phyloP scores from a whole-genome alignment of 2,797 vertebrate genomes.

The Staurois parvus region DNA sequence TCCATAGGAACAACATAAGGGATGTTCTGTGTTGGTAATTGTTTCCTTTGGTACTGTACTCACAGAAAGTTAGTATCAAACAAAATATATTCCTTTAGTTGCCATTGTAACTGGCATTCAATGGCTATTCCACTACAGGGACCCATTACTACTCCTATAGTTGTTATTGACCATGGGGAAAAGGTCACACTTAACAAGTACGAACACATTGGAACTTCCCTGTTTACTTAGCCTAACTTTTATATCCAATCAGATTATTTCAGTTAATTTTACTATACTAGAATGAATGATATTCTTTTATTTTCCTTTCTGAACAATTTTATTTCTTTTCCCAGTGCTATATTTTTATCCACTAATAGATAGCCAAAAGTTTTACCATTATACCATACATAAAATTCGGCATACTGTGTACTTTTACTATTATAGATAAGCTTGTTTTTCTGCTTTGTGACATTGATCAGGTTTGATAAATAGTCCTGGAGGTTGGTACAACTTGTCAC shows the following conservation, averaged over 20 bases:
- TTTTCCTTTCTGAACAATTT: not conserved
- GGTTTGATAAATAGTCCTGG: slow-evolving; percentile 30
- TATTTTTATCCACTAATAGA: not conserved
- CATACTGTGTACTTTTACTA: not conserved
- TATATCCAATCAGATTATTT: not conserved
- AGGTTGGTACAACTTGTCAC: slow-evolving; percentile 23
- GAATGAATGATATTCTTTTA: not conserved
- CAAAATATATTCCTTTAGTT: not conserved
- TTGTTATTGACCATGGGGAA: too few species aligned
- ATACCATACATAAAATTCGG: slow-evolving; percentile 1
- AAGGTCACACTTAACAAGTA: too few species aligned
- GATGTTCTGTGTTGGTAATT: not conserved
- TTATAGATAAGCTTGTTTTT: slow-evolving; percentile 20
- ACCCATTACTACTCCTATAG: not conserved
- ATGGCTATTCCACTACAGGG: not conserved
- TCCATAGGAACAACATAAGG: not conserved
- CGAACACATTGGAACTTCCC: too few species aligned
- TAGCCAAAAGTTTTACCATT: not conserved
- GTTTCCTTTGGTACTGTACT: not conserved
- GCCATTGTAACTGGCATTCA: not conserved
- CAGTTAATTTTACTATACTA: not conserved
- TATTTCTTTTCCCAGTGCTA: not conserved
- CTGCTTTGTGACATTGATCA: slow-evolving; percentile 13
- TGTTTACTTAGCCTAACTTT: too few species aligned
- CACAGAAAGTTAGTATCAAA: not conserved